These are phyloP conservation scores for Psittacula cyanocephala DNA, from an alignment of 2,113 vertebrate species.

Conservation along the genomic window DNA sequence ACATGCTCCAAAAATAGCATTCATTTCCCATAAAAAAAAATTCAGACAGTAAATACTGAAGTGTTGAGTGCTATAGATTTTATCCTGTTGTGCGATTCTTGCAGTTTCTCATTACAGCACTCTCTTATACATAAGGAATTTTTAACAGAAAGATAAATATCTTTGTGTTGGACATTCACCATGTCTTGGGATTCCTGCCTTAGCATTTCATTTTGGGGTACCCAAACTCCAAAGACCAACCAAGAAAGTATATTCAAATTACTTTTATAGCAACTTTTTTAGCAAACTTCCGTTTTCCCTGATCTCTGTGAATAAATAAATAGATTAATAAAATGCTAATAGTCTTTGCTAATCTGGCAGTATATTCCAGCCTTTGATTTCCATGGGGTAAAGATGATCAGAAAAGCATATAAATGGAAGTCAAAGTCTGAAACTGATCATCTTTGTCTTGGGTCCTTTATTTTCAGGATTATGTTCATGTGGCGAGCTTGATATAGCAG, in stretches of 20 bases:
- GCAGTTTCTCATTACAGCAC: not conserved
- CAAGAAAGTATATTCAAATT: not conserved
- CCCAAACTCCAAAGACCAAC: not conserved
- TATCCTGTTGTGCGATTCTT: not conserved
- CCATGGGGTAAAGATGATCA: not conserved
- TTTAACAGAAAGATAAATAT: not conserved
- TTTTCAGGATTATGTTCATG: constrained; percentile 28
- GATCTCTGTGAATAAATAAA: not conserved
- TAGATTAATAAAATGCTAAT: not conserved
- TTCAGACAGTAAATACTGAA: not conserved
- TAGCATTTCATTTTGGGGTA: not conserved
- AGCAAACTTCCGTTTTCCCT: not conserved
- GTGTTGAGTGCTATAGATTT: not conserved
- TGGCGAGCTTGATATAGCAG: constrained; percentile 32
- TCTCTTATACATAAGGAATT: not conserved
- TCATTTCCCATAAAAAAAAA: not conserved
- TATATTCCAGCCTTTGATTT: constrained; percentile 30
- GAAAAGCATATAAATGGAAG: not conserved
- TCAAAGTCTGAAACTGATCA: constrained; percentile 13
- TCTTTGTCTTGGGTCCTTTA: constrained; percentile 24
- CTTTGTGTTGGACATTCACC: not conserved
- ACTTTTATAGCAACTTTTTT: not conserved
- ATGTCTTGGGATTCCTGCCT: not conserved
- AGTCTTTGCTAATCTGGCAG: not conserved
- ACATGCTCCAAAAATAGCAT: not conserved